Evolutionary conservation across 2,888 invertebrate genomes (phyloP).

Genomic region (Drosophila mulleri): DNA sequence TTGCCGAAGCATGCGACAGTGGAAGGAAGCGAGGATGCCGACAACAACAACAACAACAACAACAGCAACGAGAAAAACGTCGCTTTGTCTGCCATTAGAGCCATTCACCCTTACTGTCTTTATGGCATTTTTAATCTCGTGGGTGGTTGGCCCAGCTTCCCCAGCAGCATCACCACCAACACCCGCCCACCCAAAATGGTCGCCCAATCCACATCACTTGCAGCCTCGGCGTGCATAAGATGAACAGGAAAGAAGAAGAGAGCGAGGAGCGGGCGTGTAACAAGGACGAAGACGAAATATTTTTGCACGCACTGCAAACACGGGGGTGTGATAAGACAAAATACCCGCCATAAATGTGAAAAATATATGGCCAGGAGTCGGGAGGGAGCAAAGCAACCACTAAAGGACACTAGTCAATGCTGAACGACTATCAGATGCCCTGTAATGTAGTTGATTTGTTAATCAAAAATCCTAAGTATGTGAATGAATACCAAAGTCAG

Average conservation of each 20-base stretch:
- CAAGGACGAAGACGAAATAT: constrained; percentile 43
- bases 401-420: not conserved
- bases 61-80: constrained; percentile 26
- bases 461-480: no score
- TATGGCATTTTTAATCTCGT: constrained; percentile 84
- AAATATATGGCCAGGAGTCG: constrained; percentile 81
- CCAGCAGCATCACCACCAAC: constrained; percentile 24
- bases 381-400: constrained; percentile 50
- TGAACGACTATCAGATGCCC: not conserved
- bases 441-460: no score
- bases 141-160: constrained; percentile 72
- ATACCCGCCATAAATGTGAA: constrained; percentile 83
- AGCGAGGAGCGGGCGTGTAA: not conserved
- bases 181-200: constrained; percentile 15
- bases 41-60: constrained; percentile 28
- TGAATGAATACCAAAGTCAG: not conserved
- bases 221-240: constrained; percentile 30
- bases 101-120: constrained; percentile 84
- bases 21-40: constrained; percentile 41
- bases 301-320: constrained; percentile 79
- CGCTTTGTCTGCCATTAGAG: constrained; percentile 73
- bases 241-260: constrained; percentile 27
- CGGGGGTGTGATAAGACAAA: constrained; percentile 84
- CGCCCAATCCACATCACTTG: constrained; percentile 23
- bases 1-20: constrained; percentile 20